Base-by-base conservation (phyloP, 2,888 invertebrate genomes). In the Epiperipatus broadwayi region DNA sequence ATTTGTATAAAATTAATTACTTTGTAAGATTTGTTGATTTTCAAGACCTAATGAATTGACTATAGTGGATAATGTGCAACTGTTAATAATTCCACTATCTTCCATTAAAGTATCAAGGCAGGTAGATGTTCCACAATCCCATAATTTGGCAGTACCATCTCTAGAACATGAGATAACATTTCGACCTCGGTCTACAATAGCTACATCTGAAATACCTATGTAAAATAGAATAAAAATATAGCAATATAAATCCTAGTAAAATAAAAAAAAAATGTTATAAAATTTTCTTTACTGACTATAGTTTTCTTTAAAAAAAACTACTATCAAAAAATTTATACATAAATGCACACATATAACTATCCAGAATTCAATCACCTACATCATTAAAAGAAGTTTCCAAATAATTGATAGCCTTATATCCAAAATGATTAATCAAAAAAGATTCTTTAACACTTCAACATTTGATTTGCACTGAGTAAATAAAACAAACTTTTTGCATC, bases 81-180 rank as follows among this genome's bases (percentile, higher is more conserved):
- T 67, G 51, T 72, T 73, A 12, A 73, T 68, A 40, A 60, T 57
- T 4, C 68, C 67, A 44, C 63, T 60, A 5, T 63, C 64, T 47
- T 65, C 60, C 25, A 64, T 42, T 14, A 73, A 52, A 42, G 68
- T 64, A 33, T 52, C 65, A 8, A 75, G 52, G 47, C 71, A 70
- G 5, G 56, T 57, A 37, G 70, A 63, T 54, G 70, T 61, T 22
- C 73, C 73, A 48, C 72, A 71, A 60, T 75, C 72, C 75, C 75
- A 76, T 21, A 76, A 56, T 48, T 68, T 69, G 3, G 69, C 71
- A 39, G 67, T 64, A 15, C 76, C 76, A 64, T 78, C 77, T 49
- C 72, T 71, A 55, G 73, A 71, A 29, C 71, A 71, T 37, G 76
- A 72, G 35, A 77, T 58, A 29, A 78, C 60, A 59, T 77, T 75